Base-by-base conservation (phyloP, 1,140 invertebrate species). In the Heterodera carotae region DNA sequence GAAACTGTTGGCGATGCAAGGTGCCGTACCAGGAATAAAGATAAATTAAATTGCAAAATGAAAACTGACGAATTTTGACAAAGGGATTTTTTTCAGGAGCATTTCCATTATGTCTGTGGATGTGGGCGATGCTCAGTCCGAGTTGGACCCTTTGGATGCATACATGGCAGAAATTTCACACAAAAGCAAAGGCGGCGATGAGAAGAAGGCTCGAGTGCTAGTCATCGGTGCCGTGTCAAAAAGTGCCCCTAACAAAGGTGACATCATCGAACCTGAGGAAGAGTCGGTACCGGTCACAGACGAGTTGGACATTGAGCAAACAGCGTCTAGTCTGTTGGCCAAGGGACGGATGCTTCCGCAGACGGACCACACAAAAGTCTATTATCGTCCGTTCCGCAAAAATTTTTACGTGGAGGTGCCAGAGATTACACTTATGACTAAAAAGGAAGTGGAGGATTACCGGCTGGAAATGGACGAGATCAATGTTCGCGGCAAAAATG, bases 351-450 rank as follows among this genome's bases (percentile, higher is more conserved):
- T 76, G 53, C 75, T 88, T 27, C 36, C 84, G n/a, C 64, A 53
- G 25, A 87, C 84, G 0, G 82, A 86, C 69, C 85, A 88, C 64
- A 72, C 60, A 22, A 87, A 83, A 71, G 86, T 87, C 6, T 88
- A 88, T 69, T 87, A 87, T 76, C 66, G 81, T 66, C 89, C 93
- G 15, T 99, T 98, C 86, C 92, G 94, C 69, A 99, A 98, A 89
- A 91, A 93, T 80, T 99, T 98, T 82, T 99, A 99, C 88, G 93
- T 95, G 5, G 97, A 99, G 91, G 93, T 95, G 29, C 92, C 93
- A 71, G 93, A 94, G 89, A 91, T 96, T 83, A 91, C 93, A 7
- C 92, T 92, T 85, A 97, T 99, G 95, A 93, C 93, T 0, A 84
- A 91, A 70, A 92, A 94, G 87, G 90, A 91, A 82, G 90, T 91